Base-by-base conservation (phyloP, 2,797 vertebrate species). In the Furcifer pardalis region DNA sequence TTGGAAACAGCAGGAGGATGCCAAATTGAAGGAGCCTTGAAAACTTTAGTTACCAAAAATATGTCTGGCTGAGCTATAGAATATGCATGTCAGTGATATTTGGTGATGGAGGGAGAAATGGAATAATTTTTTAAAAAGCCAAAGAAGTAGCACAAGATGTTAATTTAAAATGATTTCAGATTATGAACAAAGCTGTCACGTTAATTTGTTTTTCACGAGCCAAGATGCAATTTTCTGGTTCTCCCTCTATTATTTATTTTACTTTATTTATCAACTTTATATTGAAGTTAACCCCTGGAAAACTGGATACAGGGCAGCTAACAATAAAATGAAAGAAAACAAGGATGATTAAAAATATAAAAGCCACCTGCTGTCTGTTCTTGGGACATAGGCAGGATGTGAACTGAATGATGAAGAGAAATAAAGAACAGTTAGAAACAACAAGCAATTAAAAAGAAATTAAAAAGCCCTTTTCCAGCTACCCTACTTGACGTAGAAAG, bases 31-130 rank as follows among this genome's bases (percentile, higher is more conserved):
- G 68, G 19, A 42, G 83, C 89, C 89, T 65, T 88, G 56, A 88
- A 88, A 91, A 89, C 32, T 76, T 92, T 84, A 87, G 37, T 81
- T 90, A 68, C 79, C 82, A 63, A 79, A 81, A 80, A 37, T 83
- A 52, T 72, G 40, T 56, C 80, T 66, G 84, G 73, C 87, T 88
- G 89, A 90, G 6, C 71, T 46, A 17, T 71, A 80, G 9, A 35
- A 77, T 83, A 87, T 88, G 88, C 82, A 21, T 83, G 27, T 73
- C 84, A 89, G 6, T 37, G 49, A 69, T 56, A 80, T 69, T 46
- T 80, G 21, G 2, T 30, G 27, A 35, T 9, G 68, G 42, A 69
- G 79, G 40, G 86, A 89, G 79, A 81, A 0, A 0, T 1, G 49
- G 44, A 85, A 27, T 2, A 90, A 79, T 56, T 56, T 56, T 56